Evolutionary conservation across 1,140 invertebrate genomes (phyloP), one percentile per base, ranked within the genome.

Genomic region (Laodelphax striatellus): DNA sequence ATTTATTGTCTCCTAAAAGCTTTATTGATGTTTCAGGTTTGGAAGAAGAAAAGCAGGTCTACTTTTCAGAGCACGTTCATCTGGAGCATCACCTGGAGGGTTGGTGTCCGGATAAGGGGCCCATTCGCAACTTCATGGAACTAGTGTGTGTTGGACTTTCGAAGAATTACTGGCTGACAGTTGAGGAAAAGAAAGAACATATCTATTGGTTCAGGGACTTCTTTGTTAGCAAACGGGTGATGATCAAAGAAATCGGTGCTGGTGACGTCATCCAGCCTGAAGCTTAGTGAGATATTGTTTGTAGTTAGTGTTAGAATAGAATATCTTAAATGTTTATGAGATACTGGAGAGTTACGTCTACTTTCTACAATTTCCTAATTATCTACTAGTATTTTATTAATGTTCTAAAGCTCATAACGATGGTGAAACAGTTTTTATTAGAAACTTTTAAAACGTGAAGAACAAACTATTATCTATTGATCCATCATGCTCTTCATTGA

Each of bases 71-170:
- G 63, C 97, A 99, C 70, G 82, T 99, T 16, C 97, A 98, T 72
- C 73, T 98, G 9, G 94, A 98, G 63, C 72, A 79, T 17, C 83
- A 94, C 71, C 76, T 97, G 19, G 80, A 87, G 70, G 81, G 78
- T 1, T 94, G 90, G 87, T 97, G 96, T 75, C 95, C 96, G 0
- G 79, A 75, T 41, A 82, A 79, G 67, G 94, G 94, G 0, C 94
- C 95, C 0, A 80, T 99, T 59, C 77, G 90, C 16, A 90, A 97
- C 73, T 98, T 97, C 71, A 98, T 99, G 94, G 94, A 98, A 71
- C 77, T 98, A 6, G 94, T 98, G 0, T 89, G 87, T 65, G 80
- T 88, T 0, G 94, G 94, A n/a, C 77, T 98, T 10, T 94, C 92
- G 0, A 95, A 95, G 73, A 99, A 98, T 79, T 84, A 92, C 5